Conservation (phyloP, 92 coral and sea anemone genomes). For the Meandrina meandrites region DNA sequence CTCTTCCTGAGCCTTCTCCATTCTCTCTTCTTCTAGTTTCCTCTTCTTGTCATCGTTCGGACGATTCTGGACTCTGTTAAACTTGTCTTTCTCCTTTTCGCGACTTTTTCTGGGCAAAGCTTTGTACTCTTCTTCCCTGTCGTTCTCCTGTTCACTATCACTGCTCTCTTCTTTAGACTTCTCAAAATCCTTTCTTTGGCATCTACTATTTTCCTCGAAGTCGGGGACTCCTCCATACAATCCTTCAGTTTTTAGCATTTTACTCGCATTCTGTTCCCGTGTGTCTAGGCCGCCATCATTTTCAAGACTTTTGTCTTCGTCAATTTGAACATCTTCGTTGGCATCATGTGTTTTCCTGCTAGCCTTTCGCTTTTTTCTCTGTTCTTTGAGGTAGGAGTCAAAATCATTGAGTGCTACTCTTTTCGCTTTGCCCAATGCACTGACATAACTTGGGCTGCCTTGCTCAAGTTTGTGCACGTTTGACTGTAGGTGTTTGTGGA, state of each 20-base stretch:
- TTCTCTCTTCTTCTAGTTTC: not conserved
- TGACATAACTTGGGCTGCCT: constrained; percentile 10
- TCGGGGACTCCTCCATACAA: not conserved
- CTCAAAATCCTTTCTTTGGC: not conserved
- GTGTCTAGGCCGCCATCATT: not conserved
- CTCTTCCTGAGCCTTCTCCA: not conserved
- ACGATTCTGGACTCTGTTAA: not conserved
- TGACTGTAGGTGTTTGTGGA: constrained; percentile 31
- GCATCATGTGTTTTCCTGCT: not conserved
- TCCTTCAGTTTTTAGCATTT: not conserved
- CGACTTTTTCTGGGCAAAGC: not conserved
- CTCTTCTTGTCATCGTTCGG: not conserved
- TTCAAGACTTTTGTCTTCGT: not conserved
- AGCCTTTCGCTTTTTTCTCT: constrained; percentile 15
- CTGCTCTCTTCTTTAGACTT: not conserved
- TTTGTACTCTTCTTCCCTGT: constrained; percentile 6
- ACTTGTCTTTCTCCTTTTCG: not conserved
- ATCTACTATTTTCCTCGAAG: not conserved
- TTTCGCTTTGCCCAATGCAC: constrained; percentile 11
- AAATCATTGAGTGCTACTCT: constrained; percentile 17
- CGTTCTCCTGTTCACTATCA: not conserved
- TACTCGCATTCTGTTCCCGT: not conserved
- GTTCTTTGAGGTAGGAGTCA: constrained; percentile 1
- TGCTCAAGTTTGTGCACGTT: constrained; percentile 20
- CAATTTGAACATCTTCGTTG: not conserved